These are phyloP conservation scores for Conus canariensis DNA, from an alignment of 2,888 invertebrate genomes.

Conservation along the genomic window DNA sequence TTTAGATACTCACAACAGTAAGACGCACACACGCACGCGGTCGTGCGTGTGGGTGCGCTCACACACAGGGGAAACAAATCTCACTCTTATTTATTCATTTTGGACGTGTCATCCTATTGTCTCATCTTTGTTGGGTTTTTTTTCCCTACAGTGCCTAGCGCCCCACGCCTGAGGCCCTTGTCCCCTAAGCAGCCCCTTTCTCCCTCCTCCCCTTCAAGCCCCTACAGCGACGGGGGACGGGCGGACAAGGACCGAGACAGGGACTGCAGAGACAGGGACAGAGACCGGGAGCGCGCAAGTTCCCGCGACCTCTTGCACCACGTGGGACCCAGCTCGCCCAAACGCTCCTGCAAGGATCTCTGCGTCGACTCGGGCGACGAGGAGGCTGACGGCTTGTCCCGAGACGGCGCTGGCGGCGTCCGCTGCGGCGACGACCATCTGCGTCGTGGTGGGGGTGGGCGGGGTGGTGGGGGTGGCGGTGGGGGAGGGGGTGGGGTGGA, in stretches of 20 bases:
- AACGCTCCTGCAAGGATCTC: conserved; percentile 50
- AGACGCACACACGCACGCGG: too few species aligned
- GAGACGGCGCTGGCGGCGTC: conserved; percentile 8
- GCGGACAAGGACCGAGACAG: conserved; percentile 45
- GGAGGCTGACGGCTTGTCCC: conserved; percentile 44
- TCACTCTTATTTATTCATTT: too few species aligned
- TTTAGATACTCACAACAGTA: not conserved
- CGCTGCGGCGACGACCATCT: conserved; percentile 2
- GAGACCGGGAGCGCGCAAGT: conserved; percentile 47
- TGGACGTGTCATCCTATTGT: too few species aligned
- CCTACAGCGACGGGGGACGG: conserved; percentile 50
- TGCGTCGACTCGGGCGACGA: conserved; percentile 53
- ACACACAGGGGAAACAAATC: too few species aligned
- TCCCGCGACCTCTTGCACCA: conserved; percentile 52
- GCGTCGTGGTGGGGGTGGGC: not conserved
- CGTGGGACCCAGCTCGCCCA: conserved; percentile 55
- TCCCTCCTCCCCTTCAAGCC: conserved; percentile 50
- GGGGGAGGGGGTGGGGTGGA: conserved; percentile 44
- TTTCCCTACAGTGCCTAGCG: conserved; percentile 29
- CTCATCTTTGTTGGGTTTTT: not conserved
- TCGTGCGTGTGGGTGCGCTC: too few species aligned
- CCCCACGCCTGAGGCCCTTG: conserved; percentile 46
- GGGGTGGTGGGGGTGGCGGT: conserved; percentile 47
- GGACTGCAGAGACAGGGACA: conserved; percentile 46
- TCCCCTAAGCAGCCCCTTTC: conserved; percentile 49